Conservation (phyloP, 2,888 invertebrate genomes). For the Alsophila aescularia region DNA sequence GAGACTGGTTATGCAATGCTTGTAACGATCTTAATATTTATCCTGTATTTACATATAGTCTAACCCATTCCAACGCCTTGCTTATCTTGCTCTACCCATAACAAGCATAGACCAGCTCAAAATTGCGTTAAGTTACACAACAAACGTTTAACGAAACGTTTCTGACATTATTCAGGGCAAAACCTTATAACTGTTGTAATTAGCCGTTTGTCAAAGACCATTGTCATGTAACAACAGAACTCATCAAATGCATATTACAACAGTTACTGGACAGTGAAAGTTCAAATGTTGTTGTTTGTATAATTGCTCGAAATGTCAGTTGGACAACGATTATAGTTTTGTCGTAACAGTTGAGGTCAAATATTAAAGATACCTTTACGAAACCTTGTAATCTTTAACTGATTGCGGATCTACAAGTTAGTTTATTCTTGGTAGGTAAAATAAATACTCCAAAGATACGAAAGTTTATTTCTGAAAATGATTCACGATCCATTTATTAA, state of each 20-base stretch:
- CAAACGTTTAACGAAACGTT: slow-evolving; percentile 29
- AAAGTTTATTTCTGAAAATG: no score
- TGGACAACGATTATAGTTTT: slow-evolving; percentile 3
- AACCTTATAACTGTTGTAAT: slow-evolving; percentile 37
- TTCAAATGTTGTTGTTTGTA: slow-evolving; percentile 26
- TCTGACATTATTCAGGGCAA: slow-evolving; percentile 38
- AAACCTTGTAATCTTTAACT: not conserved
- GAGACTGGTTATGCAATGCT: slow-evolving; percentile 2
- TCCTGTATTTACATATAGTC: slow-evolving; percentile 13
- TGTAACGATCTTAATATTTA: not conserved
- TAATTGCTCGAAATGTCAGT: slow-evolving; percentile 28
- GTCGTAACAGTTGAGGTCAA: slow-evolving; percentile 1
- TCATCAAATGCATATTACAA: slow-evolving; percentile 32
- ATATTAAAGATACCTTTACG: not conserved
- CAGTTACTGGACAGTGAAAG: slow-evolving; percentile 21
- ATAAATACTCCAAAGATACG: no score
- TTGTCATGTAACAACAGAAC: slow-evolving; percentile 42
- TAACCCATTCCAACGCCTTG: slow-evolving; percentile 4
- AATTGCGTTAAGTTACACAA: slow-evolving; percentile 23
- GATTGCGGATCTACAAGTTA: no score
- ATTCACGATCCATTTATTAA: no score
- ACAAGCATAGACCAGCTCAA: slow-evolving; percentile 3
- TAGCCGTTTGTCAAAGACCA: slow-evolving; percentile 42
- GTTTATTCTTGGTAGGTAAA: no score
- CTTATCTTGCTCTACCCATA: slow-evolving; percentile 8